Evolutionary conservation across 2,797 vertebrate species (phyloP).

Genomic region (Psittacula echo): DNA sequence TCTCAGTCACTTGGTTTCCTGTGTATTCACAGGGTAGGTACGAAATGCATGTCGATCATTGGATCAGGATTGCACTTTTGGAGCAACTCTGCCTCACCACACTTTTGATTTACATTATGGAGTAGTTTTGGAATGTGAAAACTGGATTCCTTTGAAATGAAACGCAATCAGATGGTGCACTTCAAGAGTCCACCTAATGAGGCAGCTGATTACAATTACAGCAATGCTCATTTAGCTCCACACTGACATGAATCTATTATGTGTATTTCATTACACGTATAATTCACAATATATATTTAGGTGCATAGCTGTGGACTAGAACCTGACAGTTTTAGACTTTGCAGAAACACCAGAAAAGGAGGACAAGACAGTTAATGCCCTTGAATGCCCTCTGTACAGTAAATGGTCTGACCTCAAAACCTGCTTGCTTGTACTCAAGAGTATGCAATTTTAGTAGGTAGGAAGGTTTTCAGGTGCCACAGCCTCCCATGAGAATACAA

Average conservation of each 20-base stretch:
- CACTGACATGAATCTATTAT: not conserved
- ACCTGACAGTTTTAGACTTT: not conserved
- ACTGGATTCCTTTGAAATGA: not conserved
- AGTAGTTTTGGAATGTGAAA: not conserved
- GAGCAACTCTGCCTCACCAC: not conserved
- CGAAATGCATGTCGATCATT: not conserved
- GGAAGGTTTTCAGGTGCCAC: not conserved
- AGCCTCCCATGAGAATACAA: not conserved
- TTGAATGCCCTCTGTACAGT: not conserved
- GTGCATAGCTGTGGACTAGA: not conserved
- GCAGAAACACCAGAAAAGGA: not conserved
- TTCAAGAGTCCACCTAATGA: not conserved
- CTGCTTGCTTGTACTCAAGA: not conserved
- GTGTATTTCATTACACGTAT: not conserved
- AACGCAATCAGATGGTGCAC: rapidly evolving
- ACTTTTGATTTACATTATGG: not conserved
- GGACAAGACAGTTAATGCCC: not conserved
- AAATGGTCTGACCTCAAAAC: not conserved
- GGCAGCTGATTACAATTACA: not conserved
- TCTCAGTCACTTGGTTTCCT: rapidly evolving
- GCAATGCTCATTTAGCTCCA: not conserved
- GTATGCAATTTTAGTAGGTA: not conserved
- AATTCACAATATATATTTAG: not conserved
- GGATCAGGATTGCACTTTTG: not conserved
- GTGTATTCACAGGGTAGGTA: not conserved